Evolutionary conservation across 2,888 invertebrate species (phyloP), one percentile per base, ranked within the genome.

Genomic region (Acronicta alni): DNA sequence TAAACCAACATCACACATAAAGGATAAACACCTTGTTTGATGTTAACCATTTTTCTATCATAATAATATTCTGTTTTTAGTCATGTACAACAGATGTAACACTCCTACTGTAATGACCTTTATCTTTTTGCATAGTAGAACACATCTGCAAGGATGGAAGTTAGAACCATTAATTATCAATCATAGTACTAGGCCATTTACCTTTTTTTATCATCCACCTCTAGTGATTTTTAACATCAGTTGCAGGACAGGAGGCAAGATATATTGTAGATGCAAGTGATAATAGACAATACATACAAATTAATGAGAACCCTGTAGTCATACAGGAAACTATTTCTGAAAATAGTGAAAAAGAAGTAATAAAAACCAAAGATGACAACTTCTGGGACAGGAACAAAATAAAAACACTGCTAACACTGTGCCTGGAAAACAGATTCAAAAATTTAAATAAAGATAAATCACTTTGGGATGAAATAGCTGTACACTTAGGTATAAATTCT

Each of bases 361-460:
- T 58, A 4, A 81, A 80, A 48, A 46, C 68, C 23, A 84, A 83
- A 55, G 85, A 87, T 46, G 87, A 85, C 26, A 83, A 71, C 48
- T 91, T 92, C 62, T 94, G 94, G 94, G 90, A 92, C 42, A 80
- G 87, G 64, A 86, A 83, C 58, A 92, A 89, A 86, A 85, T 92
- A 10, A 90, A 88, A 71, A 53, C 84, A 20, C 79, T 94, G 2
- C 87, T 94, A 1, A 86, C 86, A 23, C 68, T 92, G 9, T 91
- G 92, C 62, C 71, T 89, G 32, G 89, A 92, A 48, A 84, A 85
- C 45, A 85, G 80, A 65, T 85, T 82, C 45, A 88, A 81, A 68
- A 83, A 79, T 55, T 44, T 70, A 7, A 55, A 61, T 4, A 89
- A 86, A 72, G 90, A 93, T 18, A 88, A 85, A 77, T 69, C 72